Evolutionary conservation across 2,888 invertebrate species (phyloP).

Genomic region (Lycaena phlaeas): DNA sequence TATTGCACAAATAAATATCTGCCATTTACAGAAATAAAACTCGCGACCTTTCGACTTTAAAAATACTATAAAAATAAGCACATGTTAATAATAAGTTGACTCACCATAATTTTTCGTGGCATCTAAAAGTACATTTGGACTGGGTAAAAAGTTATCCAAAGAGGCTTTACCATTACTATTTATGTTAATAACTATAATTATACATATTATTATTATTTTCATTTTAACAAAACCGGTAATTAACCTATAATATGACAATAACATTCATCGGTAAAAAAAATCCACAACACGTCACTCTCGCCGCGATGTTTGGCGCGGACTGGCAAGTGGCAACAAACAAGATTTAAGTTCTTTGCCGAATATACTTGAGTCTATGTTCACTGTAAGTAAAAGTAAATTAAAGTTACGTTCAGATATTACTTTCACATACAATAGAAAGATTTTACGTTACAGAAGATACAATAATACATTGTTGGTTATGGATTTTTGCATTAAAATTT

Average conservation of each 20-base stretch:
- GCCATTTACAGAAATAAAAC: background rate
- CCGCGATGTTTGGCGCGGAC: background rate
- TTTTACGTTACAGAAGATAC: too few species aligned
- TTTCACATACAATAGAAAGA: too few species aligned
- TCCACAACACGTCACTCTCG: background rate
- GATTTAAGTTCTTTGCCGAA: background rate
- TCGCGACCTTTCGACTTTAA: background rate
- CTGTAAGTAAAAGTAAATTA: background rate
- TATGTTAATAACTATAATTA: conserved; percentile 49
- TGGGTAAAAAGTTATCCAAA: conserved; percentile 47
- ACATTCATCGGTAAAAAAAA: background rate
- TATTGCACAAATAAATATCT: too few species aligned
- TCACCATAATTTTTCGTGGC: conserved; percentile 48
- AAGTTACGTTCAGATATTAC: too few species aligned
- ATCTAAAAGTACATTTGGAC: conserved; percentile 43
- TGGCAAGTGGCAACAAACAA: background rate
- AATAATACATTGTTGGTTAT: too few species aligned
- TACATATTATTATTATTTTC: conserved; percentile 46
- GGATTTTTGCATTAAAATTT: too few species aligned
- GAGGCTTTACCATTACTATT: conserved; percentile 59
- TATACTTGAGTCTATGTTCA: background rate
- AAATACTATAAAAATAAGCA: background rate
- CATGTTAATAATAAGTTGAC: conserved; percentile 14
- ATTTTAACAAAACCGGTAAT: too few species aligned
- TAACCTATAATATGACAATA: background rate